Evolutionary conservation across 2,113 vertebrate species (phyloP), one percentile per base, ranked within the genome.

Genomic region (Catharus fuscescens): DNA sequence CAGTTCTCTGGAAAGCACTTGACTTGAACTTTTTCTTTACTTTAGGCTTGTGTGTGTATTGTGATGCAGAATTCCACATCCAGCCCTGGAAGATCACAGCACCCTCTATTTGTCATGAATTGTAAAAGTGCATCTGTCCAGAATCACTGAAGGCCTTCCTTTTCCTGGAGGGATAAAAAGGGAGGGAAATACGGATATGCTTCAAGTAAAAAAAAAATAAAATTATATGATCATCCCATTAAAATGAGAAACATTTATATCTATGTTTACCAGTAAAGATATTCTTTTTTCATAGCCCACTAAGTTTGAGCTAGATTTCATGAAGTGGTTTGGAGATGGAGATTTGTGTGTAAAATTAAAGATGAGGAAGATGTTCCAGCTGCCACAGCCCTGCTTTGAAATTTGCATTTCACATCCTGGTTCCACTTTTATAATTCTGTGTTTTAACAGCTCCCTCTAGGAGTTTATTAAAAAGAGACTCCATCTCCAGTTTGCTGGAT

Each of bases 381-480:
- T 90, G 90, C 74, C 1, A 1, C 62, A 82, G 50, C 42, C 66
- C 34, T 80, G 20, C 87, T 90, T 93, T 88, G 66, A 73, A 61
- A 23, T 76, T 82, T 67, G 28, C 72, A 34, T 88, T 92, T 93
- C 88, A 62, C n/a, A 44, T 86, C 81, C 71, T 52, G 18, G 18
- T 83, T 87, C 60, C 18, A 24, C 34, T 92, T 92, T 88, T 66
- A 80, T 52, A 74, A 59, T 60, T 80, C 6, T 56, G 47, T 8
- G 3, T 88, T 91, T 90, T 83, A 96, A 47, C 81, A 92, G 54
- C 85, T 95, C 90, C 76, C 42, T 86, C 85, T 54, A 88, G 80
- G 56, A 93, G 94, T 56, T 92, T 83, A 62, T 83, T 86, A 83
- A 86, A 88, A 83, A 60, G 82, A 88, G 47, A 32, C 78, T 91